phyloP scores from a whole-genome alignment of 2,888 invertebrate species.

The Andrena praecox region DNA sequence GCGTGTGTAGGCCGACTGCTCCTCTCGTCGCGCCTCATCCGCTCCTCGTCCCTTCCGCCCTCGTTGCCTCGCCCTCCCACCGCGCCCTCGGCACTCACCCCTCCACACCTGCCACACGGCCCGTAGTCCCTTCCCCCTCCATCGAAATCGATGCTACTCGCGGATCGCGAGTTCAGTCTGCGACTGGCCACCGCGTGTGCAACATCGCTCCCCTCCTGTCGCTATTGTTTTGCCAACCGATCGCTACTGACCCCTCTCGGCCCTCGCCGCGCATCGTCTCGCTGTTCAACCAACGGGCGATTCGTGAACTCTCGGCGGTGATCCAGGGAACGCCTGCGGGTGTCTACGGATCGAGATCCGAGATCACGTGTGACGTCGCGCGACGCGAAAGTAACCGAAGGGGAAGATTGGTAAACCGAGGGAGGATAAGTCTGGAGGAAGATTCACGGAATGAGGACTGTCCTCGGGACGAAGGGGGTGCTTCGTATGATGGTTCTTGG shows the following conservation, averaged over 20 bases:
- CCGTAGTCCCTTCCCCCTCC: constrained; percentile 76
- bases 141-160: constrained; percentile 81
- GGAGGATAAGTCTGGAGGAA: constrained; percentile 21
- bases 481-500: constrained; percentile 9
- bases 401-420: background rate
- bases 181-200: constrained; percentile 78
- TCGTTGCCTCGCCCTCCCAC: constrained; percentile 46
- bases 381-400: background rate
- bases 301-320: background rate
- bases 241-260: background rate
- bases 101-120: constrained; percentile 53
- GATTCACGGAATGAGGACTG: constrained; percentile 34
- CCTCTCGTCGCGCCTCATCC: constrained; percentile 61
- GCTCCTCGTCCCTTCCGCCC: constrained; percentile 61
- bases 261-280: background rate
- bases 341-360: background rate
- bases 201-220: constrained; percentile 63
- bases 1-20: constrained; percentile 64
- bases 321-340: background rate
- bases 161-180: constrained; percentile 80
- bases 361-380: constrained; percentile 55
- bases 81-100: constrained; percentile 36
- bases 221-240: constrained; percentile 22
- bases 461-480: constrained; percentile 27
- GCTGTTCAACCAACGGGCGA: no score